A percentile compares a stretch with the other conserved stretches of the same genome.
phyloP scores from a whole-genome alignment of 2,888 invertebrate species.

The Fragum fragum region DNA sequence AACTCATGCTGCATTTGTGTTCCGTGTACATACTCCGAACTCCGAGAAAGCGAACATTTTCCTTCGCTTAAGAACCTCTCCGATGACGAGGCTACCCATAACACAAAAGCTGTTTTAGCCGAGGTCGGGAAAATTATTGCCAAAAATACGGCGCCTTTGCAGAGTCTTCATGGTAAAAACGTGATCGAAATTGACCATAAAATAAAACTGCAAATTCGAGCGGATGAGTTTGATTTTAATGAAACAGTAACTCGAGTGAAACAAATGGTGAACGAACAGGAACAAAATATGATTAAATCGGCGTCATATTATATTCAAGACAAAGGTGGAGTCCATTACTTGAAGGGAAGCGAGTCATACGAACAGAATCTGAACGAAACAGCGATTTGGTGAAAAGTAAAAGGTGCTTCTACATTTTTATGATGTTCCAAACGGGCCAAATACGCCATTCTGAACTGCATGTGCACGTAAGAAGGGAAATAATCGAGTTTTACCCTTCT shows the following conservation, averaged over 20 bases:
- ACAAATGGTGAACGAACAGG: constrained; percentile 77
- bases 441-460: too few species aligned
- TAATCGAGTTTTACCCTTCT: too few species aligned
- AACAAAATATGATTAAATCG: constrained; percentile 77
- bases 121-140: constrained; percentile 82
- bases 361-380: constrained; percentile 79
- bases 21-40: constrained; percentile 81
- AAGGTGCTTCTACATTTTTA: too few species aligned
- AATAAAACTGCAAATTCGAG: constrained; percentile 76
- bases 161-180: constrained; percentile 82
- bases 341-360: constrained; percentile 77
- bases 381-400: constrained; percentile 63
- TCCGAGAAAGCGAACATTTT: constrained; percentile 73
- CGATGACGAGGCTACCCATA: constrained; percentile 69
- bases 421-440: too few species aligned
- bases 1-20: constrained; percentile 83
- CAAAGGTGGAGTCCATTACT: constrained; percentile 79
- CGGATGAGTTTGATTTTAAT: constrained; percentile 77
- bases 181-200: constrained; percentile 83
- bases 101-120: constrained; percentile 70
- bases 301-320: constrained; percentile 80
- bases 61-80: constrained; percentile 71
- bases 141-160: constrained; percentile 76
- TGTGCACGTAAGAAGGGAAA: too few species aligned
- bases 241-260: constrained; percentile 77